These are phyloP conservation scores for Lagopus muta DNA, from an alignment of 2,113 vertebrate genomes.

Conservation along the genomic window DNA sequence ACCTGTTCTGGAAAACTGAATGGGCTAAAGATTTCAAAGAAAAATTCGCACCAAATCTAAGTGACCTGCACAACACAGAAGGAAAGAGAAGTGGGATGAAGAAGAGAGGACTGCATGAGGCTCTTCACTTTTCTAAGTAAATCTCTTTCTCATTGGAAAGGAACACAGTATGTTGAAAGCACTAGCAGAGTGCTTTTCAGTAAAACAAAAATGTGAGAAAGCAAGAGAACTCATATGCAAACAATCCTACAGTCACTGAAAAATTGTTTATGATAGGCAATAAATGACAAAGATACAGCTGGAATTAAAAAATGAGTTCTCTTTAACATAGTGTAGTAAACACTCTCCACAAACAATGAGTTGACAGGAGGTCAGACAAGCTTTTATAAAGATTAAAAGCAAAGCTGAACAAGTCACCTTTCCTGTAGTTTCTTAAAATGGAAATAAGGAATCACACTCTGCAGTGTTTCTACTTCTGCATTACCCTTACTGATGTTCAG, in stretches of 20 bases:
- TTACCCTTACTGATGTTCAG: background rate
- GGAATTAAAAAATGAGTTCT: background rate
- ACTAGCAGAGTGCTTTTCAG: background rate
- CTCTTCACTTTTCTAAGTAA: background rate
- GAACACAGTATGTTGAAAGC: background rate
- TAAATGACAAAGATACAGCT: background rate
- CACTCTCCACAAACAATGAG: background rate
- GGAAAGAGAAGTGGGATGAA: background rate
- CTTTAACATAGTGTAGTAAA: background rate
- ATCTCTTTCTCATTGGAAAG: background rate
- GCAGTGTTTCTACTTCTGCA: background rate
- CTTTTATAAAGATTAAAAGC: background rate
- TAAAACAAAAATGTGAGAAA: background rate
- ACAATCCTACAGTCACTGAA: background rate
- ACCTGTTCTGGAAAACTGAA: background rate
- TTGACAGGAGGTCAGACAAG: background rate
- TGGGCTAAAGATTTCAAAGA: background rate
- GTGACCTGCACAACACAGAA: no score
- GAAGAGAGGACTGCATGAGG: background rate
- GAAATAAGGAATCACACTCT: background rate
- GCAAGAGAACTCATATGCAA: background rate
- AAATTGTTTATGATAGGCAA: background rate
- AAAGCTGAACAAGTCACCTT: background rate
- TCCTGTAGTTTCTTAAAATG: background rate
- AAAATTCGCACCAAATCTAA: background rate